Base-by-base conservation (phyloP, 2,113 vertebrate genomes). In the Promerops cafer region DNA sequence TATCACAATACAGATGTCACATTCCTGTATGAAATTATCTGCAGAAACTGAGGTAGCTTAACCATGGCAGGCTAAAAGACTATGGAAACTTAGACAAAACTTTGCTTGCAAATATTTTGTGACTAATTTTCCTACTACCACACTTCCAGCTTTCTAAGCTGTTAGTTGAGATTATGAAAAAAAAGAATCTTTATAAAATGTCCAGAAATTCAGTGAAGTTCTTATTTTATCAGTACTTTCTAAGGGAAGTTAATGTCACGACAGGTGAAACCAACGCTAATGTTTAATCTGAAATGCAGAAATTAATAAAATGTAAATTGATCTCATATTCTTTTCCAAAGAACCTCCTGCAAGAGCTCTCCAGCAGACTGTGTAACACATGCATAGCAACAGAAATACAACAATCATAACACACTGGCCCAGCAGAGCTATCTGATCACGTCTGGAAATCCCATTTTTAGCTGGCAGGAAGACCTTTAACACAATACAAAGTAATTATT, bases 341-440 rank as follows among this genome's bases (percentile, higher is more conserved):
- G 40, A 53, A 54, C 42, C 24, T 86, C 47, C 35, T 71, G 8
- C 1, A 11, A 83, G 56, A 31, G 15, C n/a, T 81, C 23, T 65
- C 30, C 40, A 61, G 79, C 60, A 89, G 82, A 88, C 72, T 13
- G 42, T 57, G 42, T 33, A 54, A 93, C 50, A 92, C 56, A 28
- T 1, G 8, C 85, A 84, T 85, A 95, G 87, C 70, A 94, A 97
- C 84, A 92, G 68, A 97, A 92, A 91, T 28, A 93, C 47, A 91
- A 47, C 35, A 9, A 57, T 15, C 57, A n/a, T 26, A 90, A 90
- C 49, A 83, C 14, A 26, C 5, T 39, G 39, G 28, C 28, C 7
- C 53, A 69, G 44, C 9, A 71, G 45, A 81, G 40, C 31, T 63
- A 52, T 72, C 75, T 70, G 80, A 57, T 64, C 64, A 16, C 5